phyloP scores from a whole-genome alignment of 1,140 invertebrate genomes.

The Rhizoglyphus robini region DNA sequence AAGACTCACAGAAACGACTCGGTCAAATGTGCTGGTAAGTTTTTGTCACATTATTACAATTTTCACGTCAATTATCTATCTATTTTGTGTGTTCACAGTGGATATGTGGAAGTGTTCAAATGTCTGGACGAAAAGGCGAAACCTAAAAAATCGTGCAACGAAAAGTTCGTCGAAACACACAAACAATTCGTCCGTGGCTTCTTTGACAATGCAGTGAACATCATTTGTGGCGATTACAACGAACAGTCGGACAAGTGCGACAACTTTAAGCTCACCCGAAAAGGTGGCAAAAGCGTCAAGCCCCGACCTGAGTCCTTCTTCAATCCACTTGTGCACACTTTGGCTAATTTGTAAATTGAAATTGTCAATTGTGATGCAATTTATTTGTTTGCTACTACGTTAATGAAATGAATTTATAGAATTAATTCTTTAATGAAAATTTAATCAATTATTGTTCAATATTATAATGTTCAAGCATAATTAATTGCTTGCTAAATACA shows the following conservation, averaged over 20 bases:
- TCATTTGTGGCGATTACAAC: slow-evolving; percentile 1
- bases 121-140: neutral
- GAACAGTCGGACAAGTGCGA: neutral
- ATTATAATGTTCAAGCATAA: too few relatives aligned
- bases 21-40: neutral
- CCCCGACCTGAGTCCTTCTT: neutral
- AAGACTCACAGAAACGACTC: neutral
- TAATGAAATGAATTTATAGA: too few relatives aligned
- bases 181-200: neutral
- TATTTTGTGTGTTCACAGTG: neutral
- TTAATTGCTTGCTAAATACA: too few relatives aligned
- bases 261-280: neutral
- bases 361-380: too few relatives aligned
- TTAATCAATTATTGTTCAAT: too few relatives aligned
- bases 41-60: too few relatives aligned
- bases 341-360: neutral
- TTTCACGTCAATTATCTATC: too few relatives aligned
- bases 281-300: neutral
- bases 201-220: neutral
- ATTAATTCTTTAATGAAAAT: too few relatives aligned
- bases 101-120: neutral
- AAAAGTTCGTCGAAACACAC: neutral
- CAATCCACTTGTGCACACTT: neutral
- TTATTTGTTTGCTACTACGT: too few relatives aligned
- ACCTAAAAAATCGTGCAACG: neutral